Conservation (phyloP, 1,140 invertebrate genomes). For the Lordiphosa stackelbergi region DNA sequence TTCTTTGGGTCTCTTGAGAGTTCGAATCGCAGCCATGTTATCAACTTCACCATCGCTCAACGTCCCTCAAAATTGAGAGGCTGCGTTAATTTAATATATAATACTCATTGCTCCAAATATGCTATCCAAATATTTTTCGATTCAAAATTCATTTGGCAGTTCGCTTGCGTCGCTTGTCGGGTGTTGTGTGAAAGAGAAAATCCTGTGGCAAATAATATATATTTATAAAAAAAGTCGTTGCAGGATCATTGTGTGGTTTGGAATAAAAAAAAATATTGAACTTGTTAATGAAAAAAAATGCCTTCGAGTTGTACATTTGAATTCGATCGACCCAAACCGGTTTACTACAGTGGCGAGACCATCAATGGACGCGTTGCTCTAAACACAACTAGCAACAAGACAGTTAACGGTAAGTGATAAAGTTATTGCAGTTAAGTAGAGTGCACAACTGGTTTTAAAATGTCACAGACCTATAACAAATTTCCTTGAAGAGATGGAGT, state of each 20-base stretch:
- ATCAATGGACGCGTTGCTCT: constrained; percentile 48
- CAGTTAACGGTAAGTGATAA: constrained; percentile 38
- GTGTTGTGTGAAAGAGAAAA: neutral
- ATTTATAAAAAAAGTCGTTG: too few relatives aligned
- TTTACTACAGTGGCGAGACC: constrained; percentile 55
- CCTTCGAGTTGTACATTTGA: constrained; percentile 43
- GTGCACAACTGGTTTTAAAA: constrained; percentile 11
- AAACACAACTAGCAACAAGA: constrained; percentile 35
- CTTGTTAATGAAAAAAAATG: constrained; percentile 13
- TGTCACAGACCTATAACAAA: neutral
- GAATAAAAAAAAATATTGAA: neutral
- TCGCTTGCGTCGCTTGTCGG: neutral
- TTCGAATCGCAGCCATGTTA: too few relatives aligned
- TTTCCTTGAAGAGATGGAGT: too few relatives aligned
- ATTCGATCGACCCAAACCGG: constrained; percentile 43
- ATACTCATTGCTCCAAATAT: too few relatives aligned
- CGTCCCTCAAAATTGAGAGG: too few relatives aligned
- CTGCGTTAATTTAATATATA: too few relatives aligned
- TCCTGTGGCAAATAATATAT: too few relatives aligned
- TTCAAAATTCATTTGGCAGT: constrained; percentile 3
- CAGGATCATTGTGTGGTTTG: too few relatives aligned
- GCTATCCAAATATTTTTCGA: constrained; percentile 5
- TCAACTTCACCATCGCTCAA: too few relatives aligned
- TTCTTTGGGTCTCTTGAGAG: too few relatives aligned
- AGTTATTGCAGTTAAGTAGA: too few relatives aligned